Evolutionary conservation across 2,113 vertebrate genomes (phyloP).

Genomic region (Mustelus asterias): DNA sequence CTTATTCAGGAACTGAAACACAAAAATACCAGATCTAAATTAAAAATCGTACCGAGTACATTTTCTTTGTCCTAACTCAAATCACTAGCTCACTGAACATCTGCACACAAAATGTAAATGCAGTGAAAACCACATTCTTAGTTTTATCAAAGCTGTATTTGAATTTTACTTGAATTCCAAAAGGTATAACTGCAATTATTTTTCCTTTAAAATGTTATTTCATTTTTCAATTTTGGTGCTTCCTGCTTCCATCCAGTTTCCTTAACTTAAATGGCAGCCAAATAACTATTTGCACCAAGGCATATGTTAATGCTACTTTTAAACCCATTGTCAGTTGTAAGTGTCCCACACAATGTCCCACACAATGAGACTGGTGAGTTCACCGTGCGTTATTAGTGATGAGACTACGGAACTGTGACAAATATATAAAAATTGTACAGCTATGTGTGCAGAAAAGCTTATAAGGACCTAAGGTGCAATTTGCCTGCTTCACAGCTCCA

Average conservation of each 20-base stretch:
- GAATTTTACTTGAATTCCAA: constrained; percentile 25
- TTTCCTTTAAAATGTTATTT: neutral
- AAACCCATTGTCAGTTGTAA: neutral
- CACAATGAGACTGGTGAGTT: neutral
- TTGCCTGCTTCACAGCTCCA: neutral
- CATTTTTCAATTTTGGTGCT: neutral
- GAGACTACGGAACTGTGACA: neutral
- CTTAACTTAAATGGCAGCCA: neutral
- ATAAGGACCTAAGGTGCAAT: neutral
- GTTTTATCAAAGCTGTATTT: neutral
- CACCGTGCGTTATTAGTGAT: neutral
- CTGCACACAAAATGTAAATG: neutral
- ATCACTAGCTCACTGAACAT: neutral
- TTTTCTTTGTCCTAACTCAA: neutral
- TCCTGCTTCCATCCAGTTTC: neutral
- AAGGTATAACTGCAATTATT: neutral
- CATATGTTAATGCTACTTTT: neutral
- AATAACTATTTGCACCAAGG: neutral
- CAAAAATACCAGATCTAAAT: neutral
- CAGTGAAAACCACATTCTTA: neutral
- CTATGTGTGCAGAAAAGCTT: neutral
- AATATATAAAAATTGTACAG: neutral
- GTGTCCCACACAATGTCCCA: constrained; percentile 9
- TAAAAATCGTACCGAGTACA: neutral
- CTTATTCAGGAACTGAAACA: neutral